phyloP scores from a whole-genome alignment of 2,888 invertebrate genomes.

The Nezara viridula region DNA sequence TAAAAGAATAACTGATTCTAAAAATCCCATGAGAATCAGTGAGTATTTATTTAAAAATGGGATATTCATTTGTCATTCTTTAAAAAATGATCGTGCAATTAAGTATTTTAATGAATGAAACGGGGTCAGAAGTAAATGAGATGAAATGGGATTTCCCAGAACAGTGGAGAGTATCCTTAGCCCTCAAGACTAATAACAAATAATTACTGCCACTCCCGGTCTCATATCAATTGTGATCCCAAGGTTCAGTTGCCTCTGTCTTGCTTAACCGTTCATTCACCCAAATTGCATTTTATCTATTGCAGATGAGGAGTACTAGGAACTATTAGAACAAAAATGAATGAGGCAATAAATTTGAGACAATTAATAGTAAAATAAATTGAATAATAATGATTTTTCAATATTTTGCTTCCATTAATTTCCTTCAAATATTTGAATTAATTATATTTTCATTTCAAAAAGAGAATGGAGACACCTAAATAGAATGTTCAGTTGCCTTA shows the following conservation, averaged over 20 bases:
- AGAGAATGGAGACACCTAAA: too few species aligned
- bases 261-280: not conserved
- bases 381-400: too few species aligned
- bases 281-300: not conserved
- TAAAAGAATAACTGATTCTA: too few species aligned
- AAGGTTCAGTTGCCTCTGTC: not conserved
- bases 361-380: not conserved
- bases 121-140: not conserved
- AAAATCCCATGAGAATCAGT: too few species aligned
- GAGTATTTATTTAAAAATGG: too few species aligned
- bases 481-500: too few species aligned
- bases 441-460: too few species aligned
- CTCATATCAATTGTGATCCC: not conserved
- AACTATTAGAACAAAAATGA: not conserved
- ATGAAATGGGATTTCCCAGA: slow-evolving; percentile 8
- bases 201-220: not conserved
- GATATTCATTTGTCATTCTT: too few species aligned
- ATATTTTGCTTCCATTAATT: too few species aligned
- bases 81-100: not conserved
- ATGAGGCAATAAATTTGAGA: not conserved
- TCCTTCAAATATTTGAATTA: too few species aligned
- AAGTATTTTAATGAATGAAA: not conserved
- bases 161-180: not conserved
- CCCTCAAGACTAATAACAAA: not conserved
- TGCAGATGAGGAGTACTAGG: not conserved